Percentiles rank a stretch among this genome's conserved stretches.
These are phyloP conservation scores for Electrona antarctica DNA, from an alignment of 2,113 vertebrate genomes.

Conservation along the genomic window DNA sequence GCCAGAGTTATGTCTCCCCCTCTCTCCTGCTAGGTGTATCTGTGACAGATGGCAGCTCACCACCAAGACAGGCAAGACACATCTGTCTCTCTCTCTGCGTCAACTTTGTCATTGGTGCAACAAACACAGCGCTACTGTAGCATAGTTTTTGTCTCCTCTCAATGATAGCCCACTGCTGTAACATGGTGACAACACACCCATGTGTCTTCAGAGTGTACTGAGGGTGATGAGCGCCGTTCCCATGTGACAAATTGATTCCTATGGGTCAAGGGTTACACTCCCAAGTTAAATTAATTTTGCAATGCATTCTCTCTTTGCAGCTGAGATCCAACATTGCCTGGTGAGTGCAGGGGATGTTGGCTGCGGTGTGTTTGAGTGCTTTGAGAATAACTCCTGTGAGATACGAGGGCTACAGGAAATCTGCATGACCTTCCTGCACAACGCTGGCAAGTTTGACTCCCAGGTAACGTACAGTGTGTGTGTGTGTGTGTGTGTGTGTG, in stretches of 20 bases:
- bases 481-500: neutral
- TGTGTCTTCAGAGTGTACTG: no score
- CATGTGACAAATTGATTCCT: no score
- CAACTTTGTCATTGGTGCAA: neutral
- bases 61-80: slow-evolving; percentile 17
- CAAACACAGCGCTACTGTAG: no score
- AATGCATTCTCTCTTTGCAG: slow-evolving; percentile 37
- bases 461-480: slow-evolving; percentile 85
- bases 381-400: slow-evolving; percentile 99
- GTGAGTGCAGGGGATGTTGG: slow-evolving; percentile 96
- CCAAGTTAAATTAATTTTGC: no score
- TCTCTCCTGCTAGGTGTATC: slow-evolving; percentile 31
- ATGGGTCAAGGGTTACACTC: no score
- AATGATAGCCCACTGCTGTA: no score
- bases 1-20: slow-evolving; percentile 37
- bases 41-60: slow-evolving; percentile 18
- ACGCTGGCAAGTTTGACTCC: slow-evolving; percentile 98
- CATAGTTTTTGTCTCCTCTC: no score
- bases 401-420: slow-evolving; percentile 97
- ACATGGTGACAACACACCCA: no score
- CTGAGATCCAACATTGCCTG: slow-evolving; percentile 97
- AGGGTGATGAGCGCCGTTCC: no score
- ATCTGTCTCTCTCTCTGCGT: neutral
- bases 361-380: slow-evolving; percentile 98
- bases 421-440: slow-evolving; percentile 98